Base-by-base conservation (phyloP, 2,113 vertebrate species). In the Atlantisia rogersi region DNA sequence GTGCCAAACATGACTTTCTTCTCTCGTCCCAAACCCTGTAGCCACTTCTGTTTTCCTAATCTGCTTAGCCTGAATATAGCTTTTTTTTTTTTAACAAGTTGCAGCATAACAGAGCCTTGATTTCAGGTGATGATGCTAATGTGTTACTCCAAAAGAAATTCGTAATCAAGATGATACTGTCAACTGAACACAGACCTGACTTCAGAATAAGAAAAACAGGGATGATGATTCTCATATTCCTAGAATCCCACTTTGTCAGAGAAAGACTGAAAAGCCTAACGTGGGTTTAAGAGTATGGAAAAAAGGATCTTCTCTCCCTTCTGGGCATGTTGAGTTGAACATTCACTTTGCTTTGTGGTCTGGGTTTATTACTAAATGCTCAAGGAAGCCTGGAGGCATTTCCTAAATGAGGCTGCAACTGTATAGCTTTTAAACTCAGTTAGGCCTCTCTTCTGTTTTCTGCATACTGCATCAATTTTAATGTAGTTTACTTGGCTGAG, bases 381-480 rank as follows among this genome's bases (percentile, higher is more conserved):
- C 15, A 46, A 75, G 70, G 26, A 84, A 75, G 48, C 62, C 92
- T 68, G 25, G 42, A 84, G 67, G 70, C 48, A 31, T 85, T 79
- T 93, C 65, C 82, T 93, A 79, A 85, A 94, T 85, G 65, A 91
- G 29, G 15, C 35, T 94, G 70, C 62, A 93, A 35, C 81, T 82
- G 32, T 44, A 18, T 13, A 76, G 69, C 44, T 95, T 86, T 83
- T 75, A 75, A 90, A 84, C 52, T 60, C 65, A 76, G 26, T 94
- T 87, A 82, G 42, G 4, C 19, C 28, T 52, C 25, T 53, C 48
- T 78, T 59, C 37, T 75, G 18, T 6, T 25, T 86, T 60, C 35
- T 95, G 42, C 24, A 9, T 35, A 18, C 10, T 59, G 53, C 50
- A 79, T n/a, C 63, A 65, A 53, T 65, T 87, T 60, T 25, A 31